Percentiles rank a stretch among this genome's conserved stretches.
Conservation (phyloP, 1,140 invertebrate genomes). For the Anastrepha obliqua region DNA sequence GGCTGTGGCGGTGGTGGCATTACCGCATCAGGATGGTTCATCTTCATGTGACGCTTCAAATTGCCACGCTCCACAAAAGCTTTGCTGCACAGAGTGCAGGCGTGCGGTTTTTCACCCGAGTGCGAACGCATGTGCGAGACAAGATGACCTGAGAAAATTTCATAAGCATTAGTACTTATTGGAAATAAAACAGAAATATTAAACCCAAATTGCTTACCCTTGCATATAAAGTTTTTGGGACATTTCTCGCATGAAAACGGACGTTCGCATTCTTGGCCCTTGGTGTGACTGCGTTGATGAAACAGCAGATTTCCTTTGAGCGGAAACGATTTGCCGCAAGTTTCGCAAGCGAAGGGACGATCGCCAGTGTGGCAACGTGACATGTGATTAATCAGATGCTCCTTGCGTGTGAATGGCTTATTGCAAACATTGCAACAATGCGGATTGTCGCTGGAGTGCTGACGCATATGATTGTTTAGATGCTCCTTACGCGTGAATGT, state of each 20-base stretch:
- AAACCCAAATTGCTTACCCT: slow-evolving; percentile 78
- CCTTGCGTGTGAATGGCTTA: slow-evolving; percentile 89
- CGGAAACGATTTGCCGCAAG: slow-evolving; percentile 91
- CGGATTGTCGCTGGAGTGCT: slow-evolving; percentile 86
- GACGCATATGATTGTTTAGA: slow-evolving; percentile 84
- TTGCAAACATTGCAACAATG: slow-evolving; percentile 88
- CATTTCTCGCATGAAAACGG: slow-evolving; percentile 97
- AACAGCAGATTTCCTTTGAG: slow-evolving; percentile 93
- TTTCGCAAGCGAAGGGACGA: slow-evolving; percentile 85
- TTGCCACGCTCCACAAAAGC: slow-evolving; percentile 87
- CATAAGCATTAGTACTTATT: slow-evolving; percentile 58
- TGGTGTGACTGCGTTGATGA: slow-evolving; percentile 96
- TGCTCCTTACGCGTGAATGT: slow-evolving; percentile 89
- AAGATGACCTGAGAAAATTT: slow-evolving; percentile 80
- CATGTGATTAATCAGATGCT: slow-evolving; percentile 85
- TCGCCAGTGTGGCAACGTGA: slow-evolving; percentile 91
- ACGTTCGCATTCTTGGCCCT: slow-evolving; percentile 87
- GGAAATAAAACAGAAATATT: neutral
- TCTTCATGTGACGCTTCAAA: slow-evolving; percentile 79
- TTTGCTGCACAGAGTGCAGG: slow-evolving; percentile 84
- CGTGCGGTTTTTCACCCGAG: slow-evolving; percentile 88
- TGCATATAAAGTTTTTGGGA: slow-evolving; percentile 97
- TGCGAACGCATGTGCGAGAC: slow-evolving; percentile 92
- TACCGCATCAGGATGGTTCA: slow-evolving; percentile 74
- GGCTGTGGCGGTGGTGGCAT: slow-evolving; percentile 73